Conservation (phyloP, 2,888 invertebrate genomes). For the Augiades crinisus region DNA sequence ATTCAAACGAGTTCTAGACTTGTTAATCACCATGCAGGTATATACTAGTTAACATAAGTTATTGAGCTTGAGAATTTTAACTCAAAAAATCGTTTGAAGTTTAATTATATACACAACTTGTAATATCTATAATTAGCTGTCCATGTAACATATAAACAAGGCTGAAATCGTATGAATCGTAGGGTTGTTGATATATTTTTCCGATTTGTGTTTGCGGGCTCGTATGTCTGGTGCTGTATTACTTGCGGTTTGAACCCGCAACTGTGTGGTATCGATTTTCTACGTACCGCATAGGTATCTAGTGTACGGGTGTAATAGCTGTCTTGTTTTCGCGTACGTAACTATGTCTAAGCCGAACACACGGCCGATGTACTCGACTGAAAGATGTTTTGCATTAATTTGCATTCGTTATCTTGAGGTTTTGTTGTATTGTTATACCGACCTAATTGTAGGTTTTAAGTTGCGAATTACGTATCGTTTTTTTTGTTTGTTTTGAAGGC, state of each 20-base stretch:
- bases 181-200: conserved; percentile 23
- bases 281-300: conserved; percentile 29
- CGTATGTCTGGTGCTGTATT: conserved; percentile 51
- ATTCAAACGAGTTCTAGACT: no score
- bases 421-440: no score
- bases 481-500: no score
- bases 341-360: background rate
- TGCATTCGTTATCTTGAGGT: background rate
- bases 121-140: background rate
- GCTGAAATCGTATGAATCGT: background rate
- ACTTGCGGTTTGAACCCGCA: conserved; percentile 67
- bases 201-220: conserved; percentile 32
- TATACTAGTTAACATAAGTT: no score
- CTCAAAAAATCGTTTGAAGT: no score
- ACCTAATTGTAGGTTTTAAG: no score
- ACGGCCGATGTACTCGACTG: background rate
- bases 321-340: conserved; percentile 9
- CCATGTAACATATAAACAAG: conserved; percentile 1
- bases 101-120: no score
- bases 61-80: no score
- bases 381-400: conserved; percentile 13
- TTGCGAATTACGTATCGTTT: no score
- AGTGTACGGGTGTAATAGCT: conserved; percentile 13
- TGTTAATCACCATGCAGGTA: no score
- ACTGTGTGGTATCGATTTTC: conserved; percentile 67